Percentiles rank a stretch among this genome's conserved stretches.
These are phyloP conservation scores for Melanocharis versteri DNA, from an alignment of 2,113 vertebrate species.

Conservation along the genomic window DNA sequence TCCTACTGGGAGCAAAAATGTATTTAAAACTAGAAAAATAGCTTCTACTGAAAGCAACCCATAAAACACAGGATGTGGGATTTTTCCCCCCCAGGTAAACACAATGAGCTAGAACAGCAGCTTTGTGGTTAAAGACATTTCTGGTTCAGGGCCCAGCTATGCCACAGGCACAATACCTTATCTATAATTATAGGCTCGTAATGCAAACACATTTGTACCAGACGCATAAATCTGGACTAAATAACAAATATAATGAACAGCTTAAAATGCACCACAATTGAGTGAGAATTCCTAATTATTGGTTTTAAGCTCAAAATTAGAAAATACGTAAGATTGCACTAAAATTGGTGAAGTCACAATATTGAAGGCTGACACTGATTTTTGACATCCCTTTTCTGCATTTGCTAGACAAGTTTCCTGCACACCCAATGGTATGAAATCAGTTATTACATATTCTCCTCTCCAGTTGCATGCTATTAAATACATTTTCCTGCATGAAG, in stretches of 20 bases:
- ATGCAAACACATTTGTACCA: neutral
- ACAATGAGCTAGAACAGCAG: neutral
- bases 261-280: neutral
- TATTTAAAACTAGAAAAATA: neutral
- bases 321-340: neutral
- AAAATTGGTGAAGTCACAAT: neutral
- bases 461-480: neutral
- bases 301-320: neutral
- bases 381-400: neutral
- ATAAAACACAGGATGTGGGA: neutral
- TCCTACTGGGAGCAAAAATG: neutral
- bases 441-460: neutral
- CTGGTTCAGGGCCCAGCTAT: neutral
- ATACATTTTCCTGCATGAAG: neutral
- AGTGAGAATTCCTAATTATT: neutral
- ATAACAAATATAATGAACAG: neutral
- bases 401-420: neutral
- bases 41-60: neutral
- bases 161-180: neutral
- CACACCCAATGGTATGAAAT: neutral
- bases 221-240: neutral
- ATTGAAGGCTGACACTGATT: neutral
- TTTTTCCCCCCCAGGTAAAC: neutral
- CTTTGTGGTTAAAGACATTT: neutral
- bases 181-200: neutral